Base-by-base conservation (phyloP, 2,888 invertebrate species). In the Cheilosia impressa region DNA sequence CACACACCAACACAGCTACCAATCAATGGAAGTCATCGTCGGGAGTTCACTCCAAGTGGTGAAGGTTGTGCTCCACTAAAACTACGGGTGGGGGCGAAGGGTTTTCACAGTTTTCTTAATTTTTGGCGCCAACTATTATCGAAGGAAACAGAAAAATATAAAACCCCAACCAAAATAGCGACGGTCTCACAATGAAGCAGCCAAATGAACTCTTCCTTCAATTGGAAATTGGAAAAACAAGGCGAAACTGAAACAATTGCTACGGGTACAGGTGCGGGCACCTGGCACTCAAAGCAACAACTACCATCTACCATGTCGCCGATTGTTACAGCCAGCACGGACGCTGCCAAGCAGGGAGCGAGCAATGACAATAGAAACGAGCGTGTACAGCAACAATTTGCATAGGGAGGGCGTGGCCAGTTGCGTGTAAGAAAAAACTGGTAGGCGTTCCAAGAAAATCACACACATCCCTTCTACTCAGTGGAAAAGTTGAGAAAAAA, bases 361-460 rank as follows among this genome's bases (percentile, higher is more conserved):
- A 55, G 19, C 17, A 22, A 63, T 53, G n/a, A 63, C 73, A 73
- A 73, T 63, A 57, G 63, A 53, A n/a, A 31, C 0, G n/a, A 31
- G 13, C 52, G 2, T 27, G 27, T 9, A 47, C 24, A 75, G 27
- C 58, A 62, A 53, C 19, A 62, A 78, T 76, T 76, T 38, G 58
- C 63, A 69, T 47, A 68, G 62, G 50, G 19, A 10, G 31, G 83
- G 83, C 79, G 83, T 79, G 79, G 68, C 50, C 13, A 4, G 17
- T 45, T 15, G 6, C 2, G 27, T n/a, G 15, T 22, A 27, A 27
- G 68, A 77, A 13, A 52, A 83, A 66, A 17, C 60, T 34, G 47
- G 82, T 63, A 75, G 84, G 84, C 84, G 84, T 66, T 71, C 65
- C 84, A 85, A 85, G 80, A 80, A 85, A 71, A 34, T 73, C 31